Conservation (phyloP, 2,888 invertebrate genomes). For the Morpho helenor region DNA sequence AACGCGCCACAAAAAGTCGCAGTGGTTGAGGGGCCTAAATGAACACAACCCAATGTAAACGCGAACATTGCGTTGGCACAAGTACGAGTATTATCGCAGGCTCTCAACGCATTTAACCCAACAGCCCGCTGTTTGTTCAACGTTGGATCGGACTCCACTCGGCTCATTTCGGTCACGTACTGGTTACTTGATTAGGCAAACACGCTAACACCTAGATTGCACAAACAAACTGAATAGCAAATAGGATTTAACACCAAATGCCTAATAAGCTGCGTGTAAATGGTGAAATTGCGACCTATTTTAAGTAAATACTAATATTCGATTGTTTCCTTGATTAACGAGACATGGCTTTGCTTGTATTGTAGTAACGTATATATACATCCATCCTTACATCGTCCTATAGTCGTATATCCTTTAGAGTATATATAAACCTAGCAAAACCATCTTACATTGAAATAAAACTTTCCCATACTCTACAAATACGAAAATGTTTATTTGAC, state of each 20-base stretch:
- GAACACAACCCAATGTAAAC: constrained; percentile 9
- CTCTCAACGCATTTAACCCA: constrained; percentile 15
- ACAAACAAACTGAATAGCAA: constrained; percentile 21
- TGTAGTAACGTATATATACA: no score
- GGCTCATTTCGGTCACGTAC: constrained; percentile 31
- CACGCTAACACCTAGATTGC: constrained; percentile 24
- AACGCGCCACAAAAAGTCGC: no score
- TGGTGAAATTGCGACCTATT: constrained; percentile 13
- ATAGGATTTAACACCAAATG: constrained; percentile 15
- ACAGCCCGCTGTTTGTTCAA: constrained; percentile 11
- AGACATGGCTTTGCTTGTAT: constrained; percentile 13
- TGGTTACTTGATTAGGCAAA: constrained; percentile 31
- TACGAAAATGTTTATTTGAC: no score
- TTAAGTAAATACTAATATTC: constrained; percentile 18
- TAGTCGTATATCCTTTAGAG: no score
- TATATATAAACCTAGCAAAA: no score
- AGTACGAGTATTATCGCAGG: constrained; percentile 4
- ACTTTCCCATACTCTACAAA: no score
- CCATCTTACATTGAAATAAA: no score
- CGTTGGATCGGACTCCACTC: constrained; percentile 14
- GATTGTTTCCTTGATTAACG: constrained; percentile 23
- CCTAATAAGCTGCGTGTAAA: constrained; percentile 14
- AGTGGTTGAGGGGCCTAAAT: neutral
- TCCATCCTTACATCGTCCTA: no score
- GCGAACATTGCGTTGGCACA: constrained; percentile 9